Conservation (phyloP, 2,888 invertebrate species). For the Tachina lurida region DNA sequence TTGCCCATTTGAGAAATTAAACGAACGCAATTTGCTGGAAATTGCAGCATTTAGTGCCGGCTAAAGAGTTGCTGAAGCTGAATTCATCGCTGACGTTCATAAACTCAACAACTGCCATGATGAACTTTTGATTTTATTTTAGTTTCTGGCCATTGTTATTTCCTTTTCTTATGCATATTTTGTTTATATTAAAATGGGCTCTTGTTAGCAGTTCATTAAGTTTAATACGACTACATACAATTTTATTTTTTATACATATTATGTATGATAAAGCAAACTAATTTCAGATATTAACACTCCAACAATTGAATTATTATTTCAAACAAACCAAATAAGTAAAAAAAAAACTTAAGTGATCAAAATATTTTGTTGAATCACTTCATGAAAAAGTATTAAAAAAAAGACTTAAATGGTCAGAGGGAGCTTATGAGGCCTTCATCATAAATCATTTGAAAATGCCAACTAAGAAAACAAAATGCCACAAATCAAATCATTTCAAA, state of each 20-base stretch:
- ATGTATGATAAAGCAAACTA: neutral
- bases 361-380: conserved; percentile 24
- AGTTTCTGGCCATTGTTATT: neutral
- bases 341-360: neutral
- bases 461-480: conserved; percentile 9
- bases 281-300: conserved; percentile 15
- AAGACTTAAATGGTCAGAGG: neutral
- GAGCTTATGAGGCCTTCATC: neutral
- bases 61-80: neutral
- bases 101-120: conserved; percentile 18
- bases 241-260: conserved; percentile 1
- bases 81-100: neutral
- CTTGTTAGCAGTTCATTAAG: conserved; percentile 28
- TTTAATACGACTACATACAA: neutral
- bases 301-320: conserved; percentile 2
- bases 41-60: conserved; percentile 16
- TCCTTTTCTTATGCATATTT: neutral
- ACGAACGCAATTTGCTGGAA: conserved; percentile 22
- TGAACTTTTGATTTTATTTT: conserved; percentile 29
- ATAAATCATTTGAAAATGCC: conserved; percentile 17
- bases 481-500: conserved; percentile 24
- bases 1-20: conserved; percentile 25
- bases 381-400: neutral
- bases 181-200: neutral
- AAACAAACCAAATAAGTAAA: neutral